Percentiles rank a stretch among this genome's conserved stretches.
Evolutionary conservation across 2,888 invertebrate genomes (phyloP).

Genomic region (Philereme vetulata): DNA sequence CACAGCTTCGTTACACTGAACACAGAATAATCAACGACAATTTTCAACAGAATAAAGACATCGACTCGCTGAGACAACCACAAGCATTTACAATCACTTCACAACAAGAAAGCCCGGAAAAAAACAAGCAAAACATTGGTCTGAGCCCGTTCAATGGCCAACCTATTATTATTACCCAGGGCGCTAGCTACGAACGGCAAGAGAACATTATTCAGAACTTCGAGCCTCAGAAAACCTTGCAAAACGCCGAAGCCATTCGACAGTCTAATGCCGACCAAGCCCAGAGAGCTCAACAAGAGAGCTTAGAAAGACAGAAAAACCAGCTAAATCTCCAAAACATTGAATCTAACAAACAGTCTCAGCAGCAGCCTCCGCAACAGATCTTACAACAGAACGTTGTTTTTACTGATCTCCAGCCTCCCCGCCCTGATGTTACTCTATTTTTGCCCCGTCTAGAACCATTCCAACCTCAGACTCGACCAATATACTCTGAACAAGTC

Average conservation of each 20-base stretch:
- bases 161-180: background rate
- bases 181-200: background rate
- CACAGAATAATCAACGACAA: constrained; percentile 55
- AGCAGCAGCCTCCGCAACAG: constrained; percentile 4
- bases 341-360: constrained; percentile 7
- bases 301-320: constrained; percentile 11
- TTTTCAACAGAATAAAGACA: constrained; percentile 33
- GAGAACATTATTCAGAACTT: constrained; percentile 5
- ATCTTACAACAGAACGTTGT: constrained; percentile 6
- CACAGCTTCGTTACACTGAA: constrained; percentile 66
- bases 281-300: background rate
- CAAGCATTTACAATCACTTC: background rate
- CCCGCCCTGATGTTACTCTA: constrained; percentile 5
- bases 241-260: background rate
- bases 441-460: constrained; percentile 20
- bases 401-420: constrained; percentile 9
- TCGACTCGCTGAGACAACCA: background rate
- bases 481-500: constrained; percentile 25
- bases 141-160: background rate
- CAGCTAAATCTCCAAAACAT: constrained; percentile 13
- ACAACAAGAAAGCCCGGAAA: constrained; percentile 12
- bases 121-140: constrained; percentile 8
- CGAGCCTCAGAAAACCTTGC: constrained; percentile 1
- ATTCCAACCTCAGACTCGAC: constrained; percentile 12
- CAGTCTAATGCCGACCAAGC: background rate